Evolutionary conservation across 2,888 invertebrate species (phyloP).

Genomic region (Mythimna loreyi): DNA sequence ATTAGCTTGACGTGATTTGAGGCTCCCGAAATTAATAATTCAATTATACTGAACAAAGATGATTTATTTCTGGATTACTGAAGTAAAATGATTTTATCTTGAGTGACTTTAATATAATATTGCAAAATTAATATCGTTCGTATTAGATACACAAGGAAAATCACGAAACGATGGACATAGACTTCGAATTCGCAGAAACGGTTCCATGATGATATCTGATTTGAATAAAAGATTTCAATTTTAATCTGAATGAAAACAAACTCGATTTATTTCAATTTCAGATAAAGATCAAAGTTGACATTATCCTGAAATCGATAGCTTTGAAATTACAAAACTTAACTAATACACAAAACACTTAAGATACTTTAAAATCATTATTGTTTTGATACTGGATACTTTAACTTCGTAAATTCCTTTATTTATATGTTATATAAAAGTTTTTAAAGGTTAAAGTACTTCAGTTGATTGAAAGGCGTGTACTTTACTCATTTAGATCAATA

Average conservation of each 20-base stretch:
- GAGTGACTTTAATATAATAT: neutral
- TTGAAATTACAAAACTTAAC: conserved; percentile 39
- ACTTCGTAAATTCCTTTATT: conserved; percentile 37
- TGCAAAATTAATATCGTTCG: neutral
- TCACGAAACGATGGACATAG: conserved; percentile 6
- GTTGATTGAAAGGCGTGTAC: conserved; percentile 39
- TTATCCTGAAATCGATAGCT: conserved; percentile 35
- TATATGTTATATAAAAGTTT: conserved; percentile 48
- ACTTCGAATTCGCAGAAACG: neutral
- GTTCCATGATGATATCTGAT: conserved; percentile 27
- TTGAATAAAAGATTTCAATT: conserved; percentile 43
- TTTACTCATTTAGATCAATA: conserved; percentile 44
- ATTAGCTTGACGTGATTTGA: neutral
- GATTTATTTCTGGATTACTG: conserved; percentile 5
- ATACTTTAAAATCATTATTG: conserved; percentile 9
- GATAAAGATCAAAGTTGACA: conserved; percentile 39
- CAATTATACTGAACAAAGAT: conserved; percentile 9
- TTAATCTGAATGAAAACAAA: conserved; percentile 22
- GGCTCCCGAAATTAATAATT: conserved; percentile 13
- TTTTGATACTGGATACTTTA: conserved; percentile 17
- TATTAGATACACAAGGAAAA: neutral
- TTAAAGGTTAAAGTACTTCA: conserved; percentile 15
- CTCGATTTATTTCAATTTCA: conserved; percentile 34
- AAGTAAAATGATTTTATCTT: neutral
- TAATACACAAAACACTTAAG: conserved; percentile 25